Evolutionary conservation across 2,888 invertebrate genomes (phyloP).

Genomic region (Ormyrus rosae): DNA sequence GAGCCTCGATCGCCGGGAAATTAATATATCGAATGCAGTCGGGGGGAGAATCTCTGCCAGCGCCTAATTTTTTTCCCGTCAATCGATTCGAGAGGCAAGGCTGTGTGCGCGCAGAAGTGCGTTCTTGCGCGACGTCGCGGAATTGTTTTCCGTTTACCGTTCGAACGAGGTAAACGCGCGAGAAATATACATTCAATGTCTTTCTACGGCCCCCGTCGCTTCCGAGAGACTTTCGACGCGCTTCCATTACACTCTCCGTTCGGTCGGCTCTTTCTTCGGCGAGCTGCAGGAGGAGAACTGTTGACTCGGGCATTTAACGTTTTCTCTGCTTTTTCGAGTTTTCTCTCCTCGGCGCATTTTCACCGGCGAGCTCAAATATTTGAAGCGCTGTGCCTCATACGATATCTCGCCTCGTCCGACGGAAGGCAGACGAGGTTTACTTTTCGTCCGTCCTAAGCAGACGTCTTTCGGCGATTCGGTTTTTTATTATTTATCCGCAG

Average conservation of each 20-base stretch:
- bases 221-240: not conserved
- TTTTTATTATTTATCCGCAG: no score
- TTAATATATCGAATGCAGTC: not conserved
- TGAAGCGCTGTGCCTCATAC: not conserved
- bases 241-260: not conserved
- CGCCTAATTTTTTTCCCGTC: no score
- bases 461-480: no score
- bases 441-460: no score
- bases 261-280: not conserved
- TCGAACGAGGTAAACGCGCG: not conserved
- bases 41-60: no score
- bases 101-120: not conserved
- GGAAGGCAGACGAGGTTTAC: no score
- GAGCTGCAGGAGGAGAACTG: not conserved
- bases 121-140: slow-evolving; percentile 21
- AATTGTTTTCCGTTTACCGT: slow-evolving; percentile 30
- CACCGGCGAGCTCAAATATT: not conserved
- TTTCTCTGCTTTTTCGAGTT: no score
- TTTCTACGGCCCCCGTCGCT: slow-evolving; percentile 19
- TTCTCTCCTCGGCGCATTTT: not conserved
- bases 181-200: slow-evolving; percentile 40
- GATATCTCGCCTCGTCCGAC: no score
- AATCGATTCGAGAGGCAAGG: no score
- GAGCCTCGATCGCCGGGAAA: slow-evolving; percentile 1
- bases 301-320: not conserved